Evolutionary conservation across 2,888 invertebrate genomes (phyloP).

Genomic region (Habroteleia sp.): DNA sequence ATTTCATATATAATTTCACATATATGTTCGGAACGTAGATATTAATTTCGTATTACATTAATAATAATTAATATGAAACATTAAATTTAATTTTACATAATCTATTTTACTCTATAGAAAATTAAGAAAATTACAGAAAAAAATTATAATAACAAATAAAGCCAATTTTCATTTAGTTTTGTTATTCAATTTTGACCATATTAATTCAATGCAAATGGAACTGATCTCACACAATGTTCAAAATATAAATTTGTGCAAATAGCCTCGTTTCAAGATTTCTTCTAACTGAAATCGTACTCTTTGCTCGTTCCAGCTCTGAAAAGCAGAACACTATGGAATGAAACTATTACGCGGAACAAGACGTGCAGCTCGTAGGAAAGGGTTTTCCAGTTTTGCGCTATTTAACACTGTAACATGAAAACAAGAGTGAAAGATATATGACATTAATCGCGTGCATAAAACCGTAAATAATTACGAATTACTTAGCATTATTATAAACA

Average conservation of each 20-base stretch:
- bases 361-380: conserved; percentile 50
- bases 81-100: too few relatives aligned
- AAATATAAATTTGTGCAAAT: conserved; percentile 59
- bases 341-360: conserved; percentile 64
- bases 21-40: too few relatives aligned
- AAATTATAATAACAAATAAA: too few relatives aligned
- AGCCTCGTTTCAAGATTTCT: conserved; percentile 62
- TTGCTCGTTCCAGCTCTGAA: conserved; percentile 63
- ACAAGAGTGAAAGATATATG: conserved; percentile 72
- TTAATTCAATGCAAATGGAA: conserved; percentile 12
- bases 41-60: too few relatives aligned
- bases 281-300: conserved; percentile 59
- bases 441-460: conserved; percentile 54
- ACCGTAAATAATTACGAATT: conserved; percentile 43
- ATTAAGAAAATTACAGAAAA: too few relatives aligned
- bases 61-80: too few relatives aligned
- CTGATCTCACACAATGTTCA: conserved; percentile 28
- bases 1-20: too few relatives aligned
- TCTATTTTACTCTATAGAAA: too few relatives aligned
- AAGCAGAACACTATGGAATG: conserved; percentile 61
- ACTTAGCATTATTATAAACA: conserved; percentile 29
- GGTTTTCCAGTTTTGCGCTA: conserved; percentile 72
- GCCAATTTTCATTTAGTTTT: too few relatives aligned
- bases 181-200: not conserved
- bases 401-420: conserved; percentile 74